Evolutionary conservation across 2,797 vertebrate genomes (phyloP).

Genomic region (Schizothorax lantsangensis): DNA sequence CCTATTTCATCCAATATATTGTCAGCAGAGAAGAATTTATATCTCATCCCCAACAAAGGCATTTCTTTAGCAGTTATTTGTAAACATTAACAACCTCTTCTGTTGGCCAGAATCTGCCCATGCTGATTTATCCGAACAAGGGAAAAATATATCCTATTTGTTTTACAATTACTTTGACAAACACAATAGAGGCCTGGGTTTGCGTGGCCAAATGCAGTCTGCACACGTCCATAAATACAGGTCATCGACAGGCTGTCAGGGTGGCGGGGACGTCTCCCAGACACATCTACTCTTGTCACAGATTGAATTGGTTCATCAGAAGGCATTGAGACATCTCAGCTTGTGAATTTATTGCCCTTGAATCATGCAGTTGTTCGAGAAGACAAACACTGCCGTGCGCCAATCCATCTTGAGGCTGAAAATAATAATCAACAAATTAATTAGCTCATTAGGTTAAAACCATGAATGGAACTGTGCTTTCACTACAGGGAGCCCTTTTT

Average conservation of each 20-base stretch:
- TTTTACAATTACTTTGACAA: constrained; percentile 53
- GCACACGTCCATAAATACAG: constrained; percentile 49
- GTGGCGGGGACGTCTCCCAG: constrained; percentile 37
- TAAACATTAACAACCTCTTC: constrained; percentile 32
- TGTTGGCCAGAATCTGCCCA: background rate
- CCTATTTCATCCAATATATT: background rate
- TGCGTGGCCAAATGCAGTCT: constrained; percentile 42
- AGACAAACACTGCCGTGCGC: constrained; percentile 52
- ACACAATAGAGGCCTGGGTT: constrained; percentile 32
- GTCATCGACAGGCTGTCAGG: constrained; percentile 56
- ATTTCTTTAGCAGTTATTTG: constrained; percentile 41
- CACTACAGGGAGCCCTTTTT: constrained; percentile 55
- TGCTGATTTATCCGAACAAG: constrained; percentile 31
- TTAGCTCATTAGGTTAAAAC: constrained; percentile 62
- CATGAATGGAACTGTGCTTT: constrained; percentile 55
- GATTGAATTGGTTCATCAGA: constrained; percentile 56
- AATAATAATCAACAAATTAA: constrained; percentile 62
- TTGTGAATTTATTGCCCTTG: constrained; percentile 54
- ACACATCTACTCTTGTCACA: constrained; percentile 43
- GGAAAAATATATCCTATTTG: constrained; percentile 44
- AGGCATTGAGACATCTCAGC: constrained; percentile 49
- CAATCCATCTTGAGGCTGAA: constrained; percentile 58
- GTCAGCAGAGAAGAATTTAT: constrained; percentile 36
- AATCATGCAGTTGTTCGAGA: constrained; percentile 46
- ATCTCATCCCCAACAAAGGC: constrained; percentile 2